Evolutionary conservation across 2,113 vertebrate species (phyloP).

Genomic region (Etia nguti): DNA sequence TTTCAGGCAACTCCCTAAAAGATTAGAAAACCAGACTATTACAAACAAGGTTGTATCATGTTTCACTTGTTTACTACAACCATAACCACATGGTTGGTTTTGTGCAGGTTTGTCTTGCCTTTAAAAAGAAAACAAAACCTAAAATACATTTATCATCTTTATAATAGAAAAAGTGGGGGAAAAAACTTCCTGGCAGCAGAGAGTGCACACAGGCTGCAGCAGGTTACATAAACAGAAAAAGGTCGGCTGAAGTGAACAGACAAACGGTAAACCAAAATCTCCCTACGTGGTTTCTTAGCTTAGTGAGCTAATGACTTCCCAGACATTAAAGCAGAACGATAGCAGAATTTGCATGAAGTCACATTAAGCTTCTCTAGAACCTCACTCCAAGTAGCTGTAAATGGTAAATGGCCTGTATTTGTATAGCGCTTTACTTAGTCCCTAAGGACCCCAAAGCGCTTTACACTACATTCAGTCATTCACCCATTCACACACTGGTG

Average conservation of each 20-base stretch:
- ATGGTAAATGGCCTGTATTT: too few species aligned
- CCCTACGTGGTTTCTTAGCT: background rate
- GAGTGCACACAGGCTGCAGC: background rate
- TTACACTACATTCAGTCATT: too few species aligned
- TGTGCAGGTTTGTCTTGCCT: background rate
- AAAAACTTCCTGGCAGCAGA: background rate
- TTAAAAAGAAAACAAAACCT: background rate
- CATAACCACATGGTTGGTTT: background rate
- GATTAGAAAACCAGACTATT: background rate
- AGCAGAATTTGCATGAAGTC: background rate
- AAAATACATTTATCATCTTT: background rate
- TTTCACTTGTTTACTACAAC: background rate
- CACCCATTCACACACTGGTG: too few species aligned
- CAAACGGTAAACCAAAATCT: background rate
- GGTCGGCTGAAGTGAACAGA: background rate
- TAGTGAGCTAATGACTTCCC: background rate
- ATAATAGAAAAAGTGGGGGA: background rate
- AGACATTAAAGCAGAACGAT: background rate
- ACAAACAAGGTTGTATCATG: background rate
- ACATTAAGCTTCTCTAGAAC: background rate
- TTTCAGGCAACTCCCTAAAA: background rate
- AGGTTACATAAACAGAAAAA: background rate
- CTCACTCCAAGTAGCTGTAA: background rate
- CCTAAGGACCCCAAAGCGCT: too few species aligned
- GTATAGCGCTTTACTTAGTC: too few species aligned